Evolutionary conservation across 1,140 invertebrate species (phyloP).

Genomic region (Drosophila bocki): DNA sequence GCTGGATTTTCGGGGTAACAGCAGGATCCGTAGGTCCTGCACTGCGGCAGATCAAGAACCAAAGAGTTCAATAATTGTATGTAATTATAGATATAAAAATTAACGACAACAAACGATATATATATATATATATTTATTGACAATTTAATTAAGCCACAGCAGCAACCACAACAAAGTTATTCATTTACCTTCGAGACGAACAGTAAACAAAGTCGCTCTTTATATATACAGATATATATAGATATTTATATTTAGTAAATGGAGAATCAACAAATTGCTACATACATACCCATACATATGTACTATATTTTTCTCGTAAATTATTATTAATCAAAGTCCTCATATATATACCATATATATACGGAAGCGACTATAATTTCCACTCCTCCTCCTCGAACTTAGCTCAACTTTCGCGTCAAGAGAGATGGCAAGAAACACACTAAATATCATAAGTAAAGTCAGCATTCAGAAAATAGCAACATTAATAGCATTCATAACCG

Average conservation of each 20-base stretch:
- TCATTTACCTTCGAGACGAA: constrained; percentile 57
- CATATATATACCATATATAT: constrained; percentile 36
- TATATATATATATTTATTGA: constrained; percentile 68
- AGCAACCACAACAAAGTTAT: constrained; percentile 42
- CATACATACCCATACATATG: constrained; percentile 55
- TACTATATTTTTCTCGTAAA: constrained; percentile 80
- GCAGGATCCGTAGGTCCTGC: constrained; percentile 17
- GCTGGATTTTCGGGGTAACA: constrained; percentile 31
- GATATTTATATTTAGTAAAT: constrained; percentile 55
- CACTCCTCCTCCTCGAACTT: constrained; percentile 20
- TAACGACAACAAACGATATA: constrained; percentile 39
- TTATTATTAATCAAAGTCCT: constrained; percentile 52
- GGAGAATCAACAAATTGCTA: constrained; percentile 38
- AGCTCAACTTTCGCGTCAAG: constrained; percentile 45
- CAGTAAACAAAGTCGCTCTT: constrained; percentile 42
- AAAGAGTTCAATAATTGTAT: constrained; percentile 71
- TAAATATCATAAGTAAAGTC: constrained; percentile 12
- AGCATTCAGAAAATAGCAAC: constrained; percentile 42
- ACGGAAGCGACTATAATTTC: constrained; percentile 46
- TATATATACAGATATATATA: constrained; percentile 48
- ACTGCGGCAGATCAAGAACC: constrained; percentile 39
- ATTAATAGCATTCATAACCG: constrained; percentile 45
- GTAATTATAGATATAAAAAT: constrained; percentile 62
- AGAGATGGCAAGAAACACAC: constrained; percentile 24
- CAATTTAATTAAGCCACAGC: constrained; percentile 60